Evolutionary conservation across 2,888 invertebrate genomes (phyloP).

Genomic region (Vannuccia rotundouncinata): DNA sequence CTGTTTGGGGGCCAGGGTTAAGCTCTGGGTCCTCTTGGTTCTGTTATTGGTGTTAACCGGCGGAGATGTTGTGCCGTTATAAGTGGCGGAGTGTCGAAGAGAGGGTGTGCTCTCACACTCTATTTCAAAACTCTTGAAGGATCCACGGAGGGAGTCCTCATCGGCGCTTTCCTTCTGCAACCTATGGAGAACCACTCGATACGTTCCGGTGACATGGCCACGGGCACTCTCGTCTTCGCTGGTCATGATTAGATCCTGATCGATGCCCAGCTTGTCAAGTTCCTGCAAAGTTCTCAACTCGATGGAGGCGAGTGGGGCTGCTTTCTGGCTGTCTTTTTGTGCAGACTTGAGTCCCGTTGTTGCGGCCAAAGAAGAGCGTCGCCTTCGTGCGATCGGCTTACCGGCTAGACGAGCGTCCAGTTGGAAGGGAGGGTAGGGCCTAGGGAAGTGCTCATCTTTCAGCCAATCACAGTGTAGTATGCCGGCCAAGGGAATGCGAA

Average conservation of each 20-base stretch:
- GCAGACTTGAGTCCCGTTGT: too few relatives aligned
- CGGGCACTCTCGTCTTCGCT: neutral
- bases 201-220: neutral
- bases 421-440: neutral
- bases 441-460: neutral
- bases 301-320: neutral
- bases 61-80: neutral
- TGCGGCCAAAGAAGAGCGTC: neutral
- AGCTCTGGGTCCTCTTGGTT: neutral
- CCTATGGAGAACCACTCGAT: neutral
- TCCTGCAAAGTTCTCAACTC: neutral
- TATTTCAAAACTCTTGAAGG: neutral
- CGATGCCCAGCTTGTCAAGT: neutral
- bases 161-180: neutral
- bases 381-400: too few relatives aligned
- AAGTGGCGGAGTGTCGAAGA: neutral
- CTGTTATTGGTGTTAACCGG: neutral
- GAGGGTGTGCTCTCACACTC: neutral
- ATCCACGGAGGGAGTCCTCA: slow-evolving; percentile 2
- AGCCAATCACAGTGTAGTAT: neutral
- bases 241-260: neutral
- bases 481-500: neutral
- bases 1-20: neutral
- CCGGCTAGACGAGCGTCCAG: neutral
- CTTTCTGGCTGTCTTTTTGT: neutral